Conservation (phyloP, 2,113 vertebrate species). For the Echinops telfairi region DNA sequence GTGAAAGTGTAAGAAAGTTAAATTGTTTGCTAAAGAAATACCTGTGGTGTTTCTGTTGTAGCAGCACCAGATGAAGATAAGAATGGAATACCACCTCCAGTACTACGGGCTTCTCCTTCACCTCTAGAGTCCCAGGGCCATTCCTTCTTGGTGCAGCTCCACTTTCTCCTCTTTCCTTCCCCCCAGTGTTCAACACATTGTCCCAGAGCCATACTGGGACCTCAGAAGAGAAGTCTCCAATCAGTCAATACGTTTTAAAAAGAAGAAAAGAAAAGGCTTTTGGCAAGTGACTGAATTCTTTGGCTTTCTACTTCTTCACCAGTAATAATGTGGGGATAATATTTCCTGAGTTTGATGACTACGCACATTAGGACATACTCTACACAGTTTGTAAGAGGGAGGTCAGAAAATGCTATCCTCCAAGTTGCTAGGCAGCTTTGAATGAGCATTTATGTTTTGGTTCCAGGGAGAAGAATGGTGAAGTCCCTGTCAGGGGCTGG, state of each 20-base stretch:
- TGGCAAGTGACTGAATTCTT: slow-evolving; percentile 28
- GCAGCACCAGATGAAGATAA: not conserved
- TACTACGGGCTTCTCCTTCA: not conserved
- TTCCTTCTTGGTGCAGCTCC: not conserved
- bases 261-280: slow-evolving; percentile 9
- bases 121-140: not conserved
- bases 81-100: not conserved
- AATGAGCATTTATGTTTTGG: not conserved
- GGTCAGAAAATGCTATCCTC: not conserved
- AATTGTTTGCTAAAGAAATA: not conserved
- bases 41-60: not conserved
- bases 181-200: not conserved
- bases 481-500: not conserved
- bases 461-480: not conserved
- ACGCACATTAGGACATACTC: not conserved
- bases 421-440: slow-evolving; percentile 5
- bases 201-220: not conserved
- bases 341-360: slow-evolving; percentile 34
- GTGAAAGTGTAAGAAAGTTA: not conserved
- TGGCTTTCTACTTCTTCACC: slow-evolving; percentile 16
- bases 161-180: not conserved
- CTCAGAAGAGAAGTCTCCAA: not conserved
- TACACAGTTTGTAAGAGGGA: slow-evolving; percentile 35
- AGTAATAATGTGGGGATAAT: not conserved
- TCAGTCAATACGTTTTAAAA: not conserved